Conservation (phyloP, 1,140 invertebrate species). For the Achatina immaculata region DNA sequence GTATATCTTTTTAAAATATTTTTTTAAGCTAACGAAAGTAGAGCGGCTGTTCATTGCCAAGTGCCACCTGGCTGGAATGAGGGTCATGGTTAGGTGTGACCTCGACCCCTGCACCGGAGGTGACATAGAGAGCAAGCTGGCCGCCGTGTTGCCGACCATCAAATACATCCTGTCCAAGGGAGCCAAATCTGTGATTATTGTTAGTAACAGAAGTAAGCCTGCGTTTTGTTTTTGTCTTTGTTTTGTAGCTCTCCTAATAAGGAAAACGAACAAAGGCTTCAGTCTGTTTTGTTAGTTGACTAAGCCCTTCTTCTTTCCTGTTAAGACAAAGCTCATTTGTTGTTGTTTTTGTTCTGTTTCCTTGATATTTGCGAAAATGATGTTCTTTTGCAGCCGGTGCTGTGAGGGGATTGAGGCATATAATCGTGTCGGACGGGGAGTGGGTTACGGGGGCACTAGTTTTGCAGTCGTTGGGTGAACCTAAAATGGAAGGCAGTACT, state of each 20-base stretch:
- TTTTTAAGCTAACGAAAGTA: not conserved
- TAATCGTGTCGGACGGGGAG: no score
- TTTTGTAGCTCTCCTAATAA: not conserved
- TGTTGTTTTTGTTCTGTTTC: no score
- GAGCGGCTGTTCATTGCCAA: not conserved
- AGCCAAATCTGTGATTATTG: conserved; percentile 94
- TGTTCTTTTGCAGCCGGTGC: no score
- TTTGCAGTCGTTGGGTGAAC: no score
- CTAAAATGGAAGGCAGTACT: no score
- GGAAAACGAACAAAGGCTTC: not conserved
- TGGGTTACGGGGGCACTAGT: no score
- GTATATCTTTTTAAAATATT: no score
- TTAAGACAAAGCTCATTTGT: no score
- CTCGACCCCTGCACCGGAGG: not conserved
- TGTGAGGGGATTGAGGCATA: no score
- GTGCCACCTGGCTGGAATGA: conserved; percentile 2
- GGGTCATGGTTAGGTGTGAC: conserved; percentile 6
- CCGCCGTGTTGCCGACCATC: conserved; percentile 93
- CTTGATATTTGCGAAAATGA: no score
- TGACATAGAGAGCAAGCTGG: conserved; percentile 79
- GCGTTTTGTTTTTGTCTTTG: conserved; percentile 70
- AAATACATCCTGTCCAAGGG: conserved; percentile 93
- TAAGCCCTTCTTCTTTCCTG: no score
- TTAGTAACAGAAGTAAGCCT: conserved; percentile 97
- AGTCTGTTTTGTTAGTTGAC: not conserved